These are phyloP conservation scores for Oxycera nigricornis DNA, from an alignment of 2,888 invertebrate genomes.

Conservation along the genomic window DNA sequence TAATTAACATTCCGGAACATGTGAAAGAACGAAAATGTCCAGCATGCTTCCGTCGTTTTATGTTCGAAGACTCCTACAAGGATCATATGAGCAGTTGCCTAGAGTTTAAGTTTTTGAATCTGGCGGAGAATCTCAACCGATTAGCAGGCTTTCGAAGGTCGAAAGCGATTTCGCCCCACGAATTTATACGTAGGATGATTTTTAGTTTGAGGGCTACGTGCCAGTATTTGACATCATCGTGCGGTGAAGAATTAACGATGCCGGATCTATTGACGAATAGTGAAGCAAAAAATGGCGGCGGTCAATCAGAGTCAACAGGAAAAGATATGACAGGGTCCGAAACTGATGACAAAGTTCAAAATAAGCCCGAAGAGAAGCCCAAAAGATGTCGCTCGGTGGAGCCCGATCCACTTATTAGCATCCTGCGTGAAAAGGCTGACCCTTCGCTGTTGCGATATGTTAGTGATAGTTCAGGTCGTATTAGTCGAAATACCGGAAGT, in stretches of 20 bases:
- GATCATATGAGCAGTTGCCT: slow-evolving; percentile 58
- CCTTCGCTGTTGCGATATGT: slow-evolving; percentile 32
- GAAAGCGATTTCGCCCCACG: slow-evolving; percentile 59
- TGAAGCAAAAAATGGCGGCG: slow-evolving; percentile 46
- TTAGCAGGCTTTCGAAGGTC: slow-evolving; percentile 55
- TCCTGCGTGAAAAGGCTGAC: slow-evolving; percentile 42
- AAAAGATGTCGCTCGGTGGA: not conserved
- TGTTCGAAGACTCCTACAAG: slow-evolving; percentile 60
- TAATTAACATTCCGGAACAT: slow-evolving; percentile 58
- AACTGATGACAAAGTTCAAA: slow-evolving; percentile 42
- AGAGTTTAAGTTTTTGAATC: slow-evolving; percentile 57
- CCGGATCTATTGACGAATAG: slow-evolving; percentile 52
- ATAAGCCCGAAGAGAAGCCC: not conserved
- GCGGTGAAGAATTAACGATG: slow-evolving; percentile 54
- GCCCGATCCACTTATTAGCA: slow-evolving; percentile 38
- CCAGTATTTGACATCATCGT: slow-evolving; percentile 57
- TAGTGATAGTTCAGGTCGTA: slow-evolving; percentile 19
- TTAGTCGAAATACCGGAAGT: slow-evolving; percentile 12
- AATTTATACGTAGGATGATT: slow-evolving; percentile 60
- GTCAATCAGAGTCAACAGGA: slow-evolving; percentile 47
- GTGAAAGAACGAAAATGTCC: slow-evolving; percentile 60
- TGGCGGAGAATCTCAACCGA: slow-evolving; percentile 56
- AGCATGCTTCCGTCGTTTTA: slow-evolving; percentile 58
- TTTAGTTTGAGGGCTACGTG: slow-evolving; percentile 59
- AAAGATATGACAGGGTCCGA: slow-evolving; percentile 47